phyloP scores from a whole-genome alignment of 2,797 vertebrate species.

The Eremophila alpestris region DNA sequence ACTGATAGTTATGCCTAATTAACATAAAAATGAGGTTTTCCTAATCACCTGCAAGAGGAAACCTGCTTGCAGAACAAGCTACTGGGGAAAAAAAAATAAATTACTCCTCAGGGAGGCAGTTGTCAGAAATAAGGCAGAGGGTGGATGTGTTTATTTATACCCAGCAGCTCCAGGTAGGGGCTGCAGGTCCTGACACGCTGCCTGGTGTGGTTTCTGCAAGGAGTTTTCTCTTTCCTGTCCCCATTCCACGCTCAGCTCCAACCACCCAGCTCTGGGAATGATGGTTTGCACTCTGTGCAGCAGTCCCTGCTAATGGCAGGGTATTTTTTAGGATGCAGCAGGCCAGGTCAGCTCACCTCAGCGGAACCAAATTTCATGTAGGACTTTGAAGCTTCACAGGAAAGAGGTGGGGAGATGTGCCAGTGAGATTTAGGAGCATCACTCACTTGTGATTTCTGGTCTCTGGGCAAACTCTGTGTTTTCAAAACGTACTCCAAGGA shows the following conservation, averaged over 20 bases:
- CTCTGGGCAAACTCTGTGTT: background rate
- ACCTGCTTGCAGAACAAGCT: slow-evolving; percentile 12
- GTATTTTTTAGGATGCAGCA: background rate
- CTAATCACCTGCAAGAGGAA: slow-evolving; percentile 44
- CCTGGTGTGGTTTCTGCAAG: background rate
- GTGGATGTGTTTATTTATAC: slow-evolving; percentile 38
- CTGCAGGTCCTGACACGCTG: slow-evolving; percentile 10
- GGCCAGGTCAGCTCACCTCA: background rate
- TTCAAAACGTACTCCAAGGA: background rate
- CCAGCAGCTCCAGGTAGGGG: background rate
- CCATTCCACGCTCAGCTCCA: background rate
- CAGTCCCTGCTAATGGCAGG: background rate
- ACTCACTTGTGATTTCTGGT: background rate
- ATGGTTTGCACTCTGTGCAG: background rate
- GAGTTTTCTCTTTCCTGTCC: background rate
- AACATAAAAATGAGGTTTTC: background rate
- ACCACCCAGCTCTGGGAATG: accelerated
- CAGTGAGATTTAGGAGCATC: background rate
- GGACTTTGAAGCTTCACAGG: background rate
- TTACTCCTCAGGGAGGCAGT: background rate
- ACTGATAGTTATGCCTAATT: background rate
- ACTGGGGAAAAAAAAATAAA: background rate
- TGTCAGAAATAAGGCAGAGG: background rate
- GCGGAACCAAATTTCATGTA: accelerated
- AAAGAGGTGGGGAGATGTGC: background rate